Percentiles rank a stretch among this genome's conserved stretches.
Conservation (phyloP, 92 coral and sea anemone genomes). For the Pocillopora meandrina region DNA sequence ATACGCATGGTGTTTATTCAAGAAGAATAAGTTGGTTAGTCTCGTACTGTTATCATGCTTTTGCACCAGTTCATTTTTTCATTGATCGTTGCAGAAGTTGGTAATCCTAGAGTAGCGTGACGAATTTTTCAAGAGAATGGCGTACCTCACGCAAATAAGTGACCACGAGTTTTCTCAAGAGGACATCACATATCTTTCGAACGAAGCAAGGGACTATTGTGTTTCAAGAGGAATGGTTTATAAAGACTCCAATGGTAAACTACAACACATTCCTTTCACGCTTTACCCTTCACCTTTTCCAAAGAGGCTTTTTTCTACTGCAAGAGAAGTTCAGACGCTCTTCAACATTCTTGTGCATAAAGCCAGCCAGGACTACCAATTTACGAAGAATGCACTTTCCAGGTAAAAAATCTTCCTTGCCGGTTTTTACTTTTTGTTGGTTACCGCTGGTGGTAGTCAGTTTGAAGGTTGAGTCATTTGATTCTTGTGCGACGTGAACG, state of each 20-base stretch:
- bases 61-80: too few species aligned
- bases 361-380: slow-evolving; percentile 85
- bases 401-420: neutral
- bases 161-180: slow-evolving; percentile 16
- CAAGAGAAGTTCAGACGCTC: slow-evolving; percentile 74
- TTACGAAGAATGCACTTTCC: slow-evolving; percentile 48
- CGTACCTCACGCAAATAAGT: neutral
- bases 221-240: slow-evolving; percentile 34
- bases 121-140: neutral
- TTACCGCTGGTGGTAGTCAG: too few species aligned
- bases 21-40: too few species aligned
- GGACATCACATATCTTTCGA: slow-evolving; percentile 13
- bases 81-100: too few species aligned
- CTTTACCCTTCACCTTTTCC: slow-evolving; percentile 86
- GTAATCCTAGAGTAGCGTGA: too few species aligned
- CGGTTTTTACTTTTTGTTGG: too few species aligned
- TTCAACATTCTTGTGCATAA: slow-evolving; percentile 86
- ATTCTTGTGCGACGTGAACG: too few species aligned
- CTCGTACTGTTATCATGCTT: too few species aligned
- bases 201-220: slow-evolving; percentile 37
- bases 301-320: slow-evolving; percentile 69
- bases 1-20: too few species aligned
- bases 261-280: slow-evolving; percentile 80
- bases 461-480: too few species aligned
- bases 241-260: slow-evolving; percentile 35